Conservation (phyloP, 2,113 vertebrate species). For the Xiphophorus hellerii region DNA sequence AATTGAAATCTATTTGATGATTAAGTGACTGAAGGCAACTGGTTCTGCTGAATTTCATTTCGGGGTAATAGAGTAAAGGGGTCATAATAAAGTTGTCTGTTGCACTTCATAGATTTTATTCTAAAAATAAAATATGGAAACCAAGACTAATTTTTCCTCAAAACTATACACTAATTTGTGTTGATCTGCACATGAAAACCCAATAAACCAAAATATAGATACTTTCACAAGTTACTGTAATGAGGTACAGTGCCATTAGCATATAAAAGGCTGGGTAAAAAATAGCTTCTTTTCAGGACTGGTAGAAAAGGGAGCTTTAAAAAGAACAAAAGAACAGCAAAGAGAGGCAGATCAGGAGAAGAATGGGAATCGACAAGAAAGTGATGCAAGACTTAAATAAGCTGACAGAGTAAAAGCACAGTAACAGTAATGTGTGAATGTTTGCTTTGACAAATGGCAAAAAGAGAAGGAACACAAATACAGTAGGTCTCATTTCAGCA, state of each 20-base stretch:
- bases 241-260: slow-evolving; percentile 26
- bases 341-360: slow-evolving; percentile 21
- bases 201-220: not conserved
- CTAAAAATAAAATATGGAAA: not conserved
- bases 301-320: slow-evolving; percentile 30
- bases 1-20: too few species aligned
- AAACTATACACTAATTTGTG: not conserved
- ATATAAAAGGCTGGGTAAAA: slow-evolving; percentile 21
- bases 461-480: slow-evolving; percentile 23
- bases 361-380: slow-evolving; percentile 1
- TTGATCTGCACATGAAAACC: not conserved
- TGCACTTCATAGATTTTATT: not conserved
- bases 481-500: slow-evolving; percentile 60
- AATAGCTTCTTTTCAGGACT: slow-evolving; percentile 18
- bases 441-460: slow-evolving; percentile 16
- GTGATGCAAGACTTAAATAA: slow-evolving; percentile 33
- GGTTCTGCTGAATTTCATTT: too few species aligned
- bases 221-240: not conserved
- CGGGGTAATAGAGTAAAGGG: not conserved
- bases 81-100: not conserved
- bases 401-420: slow-evolving; percentile 9
- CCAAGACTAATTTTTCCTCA: not conserved
- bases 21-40: too few species aligned
- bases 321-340: not conserved
- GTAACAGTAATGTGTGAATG: slow-evolving; percentile 10